Conservation (phyloP, 2,797 vertebrate genomes). For the Neosilurus hyrtlii region DNA sequence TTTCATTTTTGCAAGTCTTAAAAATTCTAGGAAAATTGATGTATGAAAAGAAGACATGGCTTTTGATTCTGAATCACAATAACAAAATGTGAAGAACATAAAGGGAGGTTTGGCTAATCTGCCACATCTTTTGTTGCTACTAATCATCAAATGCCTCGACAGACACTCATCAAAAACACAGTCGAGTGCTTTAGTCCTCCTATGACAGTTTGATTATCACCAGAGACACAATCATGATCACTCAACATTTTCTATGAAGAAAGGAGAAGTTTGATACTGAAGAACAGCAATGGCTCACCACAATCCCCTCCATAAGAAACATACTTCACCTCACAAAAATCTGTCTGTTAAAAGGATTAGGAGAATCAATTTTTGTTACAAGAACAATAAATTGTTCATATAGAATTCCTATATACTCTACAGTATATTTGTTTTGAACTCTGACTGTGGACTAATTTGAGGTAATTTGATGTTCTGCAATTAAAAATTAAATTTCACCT, state of each 20-base stretch:
- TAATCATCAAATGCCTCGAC: constrained; percentile 50
- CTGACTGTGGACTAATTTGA: background rate
- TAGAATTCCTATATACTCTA: background rate
- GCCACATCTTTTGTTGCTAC: constrained; percentile 38
- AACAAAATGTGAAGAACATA: constrained; percentile 41
- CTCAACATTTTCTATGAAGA: constrained; percentile 47
- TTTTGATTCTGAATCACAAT: constrained; percentile 42
- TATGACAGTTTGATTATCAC: constrained; percentile 72
- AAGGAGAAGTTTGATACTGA: constrained; percentile 21
- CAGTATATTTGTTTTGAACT: background rate
- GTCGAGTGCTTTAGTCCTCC: constrained; percentile 68
- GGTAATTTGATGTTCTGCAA: background rate
- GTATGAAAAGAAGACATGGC: constrained; percentile 43
- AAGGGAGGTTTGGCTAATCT: constrained; percentile 35
- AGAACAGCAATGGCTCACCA: constrained; percentile 25
- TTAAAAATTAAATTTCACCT: background rate
- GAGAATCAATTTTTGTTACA: background rate
- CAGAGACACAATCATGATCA: constrained; percentile 60
- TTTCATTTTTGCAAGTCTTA: constrained; percentile 40
- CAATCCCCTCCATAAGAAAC: constrained; percentile 22
- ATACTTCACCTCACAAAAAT: constrained; percentile 26
- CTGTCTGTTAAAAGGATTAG: background rate
- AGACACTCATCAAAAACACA: constrained; percentile 62
- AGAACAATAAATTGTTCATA: background rate
- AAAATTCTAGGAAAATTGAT: constrained; percentile 26